phyloP scores from a whole-genome alignment of 2,888 invertebrate genomes.

The Zhengitettix transpicula region DNA sequence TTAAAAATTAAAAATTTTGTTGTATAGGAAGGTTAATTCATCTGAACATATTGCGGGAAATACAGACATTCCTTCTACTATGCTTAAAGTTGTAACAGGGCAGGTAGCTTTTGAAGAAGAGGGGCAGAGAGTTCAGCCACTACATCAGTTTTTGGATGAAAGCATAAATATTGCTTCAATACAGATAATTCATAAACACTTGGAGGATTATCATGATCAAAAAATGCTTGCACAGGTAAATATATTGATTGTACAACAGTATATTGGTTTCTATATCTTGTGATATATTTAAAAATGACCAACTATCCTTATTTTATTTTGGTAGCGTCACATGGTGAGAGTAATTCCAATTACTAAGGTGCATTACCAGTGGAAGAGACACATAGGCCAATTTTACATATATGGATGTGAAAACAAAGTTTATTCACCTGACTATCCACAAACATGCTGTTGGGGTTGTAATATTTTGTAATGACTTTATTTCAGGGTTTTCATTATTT shows the following conservation, averaged over 20 bases:
- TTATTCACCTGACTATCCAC: constrained; percentile 26
- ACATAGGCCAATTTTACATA: constrained; percentile 22
- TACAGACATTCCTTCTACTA: constrained; percentile 26
- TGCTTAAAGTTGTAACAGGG: constrained; percentile 28
- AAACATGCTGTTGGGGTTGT: constrained; percentile 27
- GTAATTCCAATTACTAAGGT: constrained; percentile 26
- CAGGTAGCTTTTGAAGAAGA: constrained; percentile 32
- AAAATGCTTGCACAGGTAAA: constrained; percentile 29
- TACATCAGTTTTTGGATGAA: constrained; percentile 29
- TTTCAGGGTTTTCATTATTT: too few species aligned
- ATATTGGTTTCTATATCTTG: background rate
- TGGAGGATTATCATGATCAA: constrained; percentile 24
- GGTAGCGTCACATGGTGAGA: constrained; percentile 24
- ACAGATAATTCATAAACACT: constrained; percentile 26
- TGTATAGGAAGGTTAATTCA: constrained; percentile 28
- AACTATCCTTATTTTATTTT: constrained; percentile 7
- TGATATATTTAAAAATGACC: background rate
- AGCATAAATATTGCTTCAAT: constrained; percentile 30
- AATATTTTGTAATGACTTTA: background rate
- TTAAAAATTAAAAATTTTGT: background rate
- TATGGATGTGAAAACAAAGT: constrained; percentile 26
- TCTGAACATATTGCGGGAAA: constrained; percentile 28
- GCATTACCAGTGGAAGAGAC: constrained; percentile 23
- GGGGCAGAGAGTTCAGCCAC: constrained; percentile 25
- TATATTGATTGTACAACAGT: background rate